Percentiles rank a stretch among this genome's conserved stretches.
Conservation (phyloP, 2,113 vertebrate species). For the Gopherus evgoodei region DNA sequence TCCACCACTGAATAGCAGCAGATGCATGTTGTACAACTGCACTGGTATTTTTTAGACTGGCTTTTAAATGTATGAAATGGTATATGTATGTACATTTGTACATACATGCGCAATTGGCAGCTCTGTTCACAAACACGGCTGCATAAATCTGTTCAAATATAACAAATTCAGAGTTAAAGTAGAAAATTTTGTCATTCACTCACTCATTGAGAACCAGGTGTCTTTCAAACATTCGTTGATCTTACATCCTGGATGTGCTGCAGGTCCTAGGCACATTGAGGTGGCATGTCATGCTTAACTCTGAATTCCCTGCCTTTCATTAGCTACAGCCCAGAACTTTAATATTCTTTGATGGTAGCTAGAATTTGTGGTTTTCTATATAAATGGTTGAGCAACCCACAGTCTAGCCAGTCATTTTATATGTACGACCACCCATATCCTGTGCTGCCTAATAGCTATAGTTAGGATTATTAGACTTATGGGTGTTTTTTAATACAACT, state of each 20-base stretch:
- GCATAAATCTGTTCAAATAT: slow-evolving; percentile 54
- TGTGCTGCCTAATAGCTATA: background rate
- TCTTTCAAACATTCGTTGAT: slow-evolving; percentile 51
- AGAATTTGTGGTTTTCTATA: background rate
- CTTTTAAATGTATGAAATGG: slow-evolving; percentile 45
- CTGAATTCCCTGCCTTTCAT: slow-evolving; percentile 34
- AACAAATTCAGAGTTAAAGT: slow-evolving; percentile 43
- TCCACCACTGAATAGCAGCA: slow-evolving; percentile 21
- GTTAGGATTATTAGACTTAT: background rate
- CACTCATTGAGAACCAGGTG: background rate
- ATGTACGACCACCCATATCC: slow-evolving; percentile 46
- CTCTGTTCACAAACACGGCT: slow-evolving; percentile 59
- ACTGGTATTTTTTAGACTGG: slow-evolving; percentile 14
- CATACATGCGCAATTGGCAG: slow-evolving; percentile 35
- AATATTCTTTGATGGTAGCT: background rate
- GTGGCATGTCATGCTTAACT: background rate
- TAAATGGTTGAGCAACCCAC: background rate
- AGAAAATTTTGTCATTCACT: background rate
- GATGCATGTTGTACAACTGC: background rate
- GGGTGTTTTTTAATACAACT: background rate
- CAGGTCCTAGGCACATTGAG: background rate
- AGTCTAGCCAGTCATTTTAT: slow-evolving; percentile 17
- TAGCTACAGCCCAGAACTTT: background rate
- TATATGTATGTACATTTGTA: background rate
- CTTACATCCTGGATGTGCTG: slow-evolving; percentile 46